Base-by-base conservation (phyloP, 2,888 invertebrate genomes). In the Eupithecia subfuscata region DNA sequence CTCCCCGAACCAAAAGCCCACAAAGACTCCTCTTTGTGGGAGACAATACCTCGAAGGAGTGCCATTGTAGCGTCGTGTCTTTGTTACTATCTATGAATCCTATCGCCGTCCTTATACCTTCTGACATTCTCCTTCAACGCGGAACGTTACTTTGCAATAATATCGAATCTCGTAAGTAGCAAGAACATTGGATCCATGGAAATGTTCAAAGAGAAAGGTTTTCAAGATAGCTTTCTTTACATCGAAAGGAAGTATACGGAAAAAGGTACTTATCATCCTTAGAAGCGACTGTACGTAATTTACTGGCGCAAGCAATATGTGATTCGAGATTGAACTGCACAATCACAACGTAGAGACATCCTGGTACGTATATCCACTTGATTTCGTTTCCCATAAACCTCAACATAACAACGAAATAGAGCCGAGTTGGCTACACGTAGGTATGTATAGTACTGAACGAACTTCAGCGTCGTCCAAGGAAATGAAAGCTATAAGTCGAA, bases 401-500 rank as follows among this genome's bases (percentile, higher is more conserved):
- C 64, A 64, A 76, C 70, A 71, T 65, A 73, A 76, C 76, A 76
- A 73, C 65, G 30, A 69, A 71, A 75, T 71, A 73, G 70, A 25
- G 30, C 64, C 43, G 69, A 78, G 68, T 40, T n/a, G 11, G 37
- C 65, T 43, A 68, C 14, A 43, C 43, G 69, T 67, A 73, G 71
- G 22, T 52, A 67, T n/a, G 22, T 69, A 73, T 52, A 60, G 69
- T 76, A 72, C 73, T 74, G 22, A 56, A 77, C 78, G 77, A 81
- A 81, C 79, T 82, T 63, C 71, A 56, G 63, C 63, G 71, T 69
- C 76, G 78, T 79, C 81, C 77, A 81, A 89, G 92, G 92, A 91
- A 92, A 92, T 92, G 91, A 91, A 91, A 89, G 87, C 82, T 85
- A 87, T 92, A 91, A 90, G 89, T 89, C 85, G 86, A 82, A 83